Conservation (phyloP, 2,888 invertebrate genomes). For the Hylaea fasciaria region DNA sequence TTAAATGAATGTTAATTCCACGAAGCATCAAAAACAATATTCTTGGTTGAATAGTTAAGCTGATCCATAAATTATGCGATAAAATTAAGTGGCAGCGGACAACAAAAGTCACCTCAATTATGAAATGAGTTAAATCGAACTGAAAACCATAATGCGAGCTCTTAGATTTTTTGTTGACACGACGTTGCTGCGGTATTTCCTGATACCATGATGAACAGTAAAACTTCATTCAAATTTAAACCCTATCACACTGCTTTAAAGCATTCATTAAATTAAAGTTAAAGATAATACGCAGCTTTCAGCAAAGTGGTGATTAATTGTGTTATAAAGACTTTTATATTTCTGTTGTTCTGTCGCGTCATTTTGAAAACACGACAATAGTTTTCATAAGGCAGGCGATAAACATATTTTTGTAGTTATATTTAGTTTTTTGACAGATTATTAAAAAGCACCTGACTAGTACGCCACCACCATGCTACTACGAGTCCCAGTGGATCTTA, state of each 20-base stretch:
- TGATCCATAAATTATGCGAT: slow-evolving; percentile 48
- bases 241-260: slow-evolving; percentile 37
- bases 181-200: slow-evolving; percentile 79
- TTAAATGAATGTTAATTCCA: slow-evolving; percentile 11
- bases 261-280: slow-evolving; percentile 43
- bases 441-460: not conserved
- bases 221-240: slow-evolving; percentile 44
- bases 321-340: slow-evolving; percentile 80
- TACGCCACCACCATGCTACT: no score
- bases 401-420: slow-evolving; percentile 50
- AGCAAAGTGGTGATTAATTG: slow-evolving; percentile 81
- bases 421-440: slow-evolving; percentile 40
- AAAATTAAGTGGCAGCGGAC: slow-evolving; percentile 74
- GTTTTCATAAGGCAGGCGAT: slow-evolving; percentile 57
- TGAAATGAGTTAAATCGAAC: slow-evolving; percentile 82
- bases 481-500: no score
- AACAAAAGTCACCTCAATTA: slow-evolving; percentile 76
- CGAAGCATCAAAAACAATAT: slow-evolving; percentile 28
- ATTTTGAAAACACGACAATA: slow-evolving; percentile 69
- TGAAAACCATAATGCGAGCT: slow-evolving; percentile 79
- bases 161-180: slow-evolving; percentile 80
- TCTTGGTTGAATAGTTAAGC: slow-evolving; percentile 27
- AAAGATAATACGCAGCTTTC: slow-evolving; percentile 50
- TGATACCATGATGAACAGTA: slow-evolving; percentile 64
- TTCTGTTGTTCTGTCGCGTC: slow-evolving; percentile 73